A percentile compares a stretch with the other conserved stretches of the same genome.
These are phyloP conservation scores for Apostichopus californicus DNA, from an alignment of 35 echinoderm and acorn worm genomes.

Conservation along the genomic window DNA sequence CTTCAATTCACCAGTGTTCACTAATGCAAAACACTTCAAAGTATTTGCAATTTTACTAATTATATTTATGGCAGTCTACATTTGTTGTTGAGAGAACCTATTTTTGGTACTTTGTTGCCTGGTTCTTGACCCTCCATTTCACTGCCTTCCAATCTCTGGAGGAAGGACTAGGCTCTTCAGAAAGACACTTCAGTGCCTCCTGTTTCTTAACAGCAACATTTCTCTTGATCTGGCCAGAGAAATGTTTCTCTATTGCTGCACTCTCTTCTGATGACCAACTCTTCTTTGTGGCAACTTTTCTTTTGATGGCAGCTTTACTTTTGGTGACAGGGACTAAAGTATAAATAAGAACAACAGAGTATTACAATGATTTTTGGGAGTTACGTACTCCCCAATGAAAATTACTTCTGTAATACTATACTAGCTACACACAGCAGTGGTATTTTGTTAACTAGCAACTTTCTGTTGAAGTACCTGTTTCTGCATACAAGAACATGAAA, in stretches of 20 bases:
- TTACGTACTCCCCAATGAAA: not conserved
- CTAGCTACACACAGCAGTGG: no score
- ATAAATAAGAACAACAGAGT: not conserved
- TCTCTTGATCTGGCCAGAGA: not conserved
- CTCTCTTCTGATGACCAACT: not conserved
- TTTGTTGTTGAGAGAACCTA: not conserved
- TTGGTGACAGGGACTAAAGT: not conserved
- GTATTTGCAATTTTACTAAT: no score
- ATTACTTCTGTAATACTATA: no score
- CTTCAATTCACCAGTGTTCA: no score
- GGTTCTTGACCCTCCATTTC: constrained; percentile 27
- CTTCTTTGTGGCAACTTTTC: not conserved
- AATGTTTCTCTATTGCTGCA: constrained; percentile 10
- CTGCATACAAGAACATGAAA: no score
- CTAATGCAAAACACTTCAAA: no score
- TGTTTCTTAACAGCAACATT: constrained; percentile 10
- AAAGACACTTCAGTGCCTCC: constrained; percentile 18
- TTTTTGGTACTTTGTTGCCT: not conserved
- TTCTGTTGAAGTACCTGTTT: no score
- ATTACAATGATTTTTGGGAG: not conserved
- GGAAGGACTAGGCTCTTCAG: not conserved
- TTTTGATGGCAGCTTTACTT: not conserved
- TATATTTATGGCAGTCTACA: not conserved
- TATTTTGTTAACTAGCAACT: no score
- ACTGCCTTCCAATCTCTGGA: constrained; percentile 26